Evolutionary conservation across 2,888 invertebrate genomes (phyloP), one percentile per base, ranked within the genome.

Genomic region (Melanargia galathea): DNA sequence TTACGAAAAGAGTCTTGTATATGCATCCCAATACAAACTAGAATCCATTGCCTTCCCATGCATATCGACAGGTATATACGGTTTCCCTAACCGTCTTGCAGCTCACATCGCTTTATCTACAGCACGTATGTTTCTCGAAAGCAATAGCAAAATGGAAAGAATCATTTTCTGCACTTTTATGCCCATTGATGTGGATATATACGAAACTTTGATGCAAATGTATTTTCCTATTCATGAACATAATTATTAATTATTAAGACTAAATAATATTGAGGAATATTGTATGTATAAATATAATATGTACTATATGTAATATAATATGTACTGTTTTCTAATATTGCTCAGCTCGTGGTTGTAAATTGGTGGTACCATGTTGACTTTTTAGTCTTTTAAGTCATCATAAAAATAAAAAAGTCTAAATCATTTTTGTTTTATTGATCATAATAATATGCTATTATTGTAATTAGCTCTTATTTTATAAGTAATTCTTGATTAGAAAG

Each of bases 1-100:
- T 79, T 98, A 98, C 77, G 85, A 92, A 60, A 94, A 93, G 18
- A 93, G 94, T 75, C 85, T 97, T 0, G 80, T 93, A 0, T 69
- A 94, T 16, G 92, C 93, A 60, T 76, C 85, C 13, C 82, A 92
- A 33, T 91, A 95, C 67, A 82, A 92, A 2, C 74, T 97, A 2
- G 87, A 88, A 52, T 92, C 95, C 5, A 93, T 97, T 51, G 97
- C 97, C 0, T 97, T 97, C 79, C 97, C 97, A 0, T 97, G 97
- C 78, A 96, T 98, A 76, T 96, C 97, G 0, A 98, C 98, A 4
- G 98, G 98, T n/a, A 93, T 97, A 67, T 97, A 96, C 80, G 96
- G 96, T 0, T 98, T 97, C 82, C 97, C 97, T 0, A 95, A 95
- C 78, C 93, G 93, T 65, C 84, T 94, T 38, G 97, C 98, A 0